Evolutionary conservation across 2,113 vertebrate genomes (phyloP), one percentile per base, ranked within the genome.

Genomic region (Rhineura floridana): DNA sequence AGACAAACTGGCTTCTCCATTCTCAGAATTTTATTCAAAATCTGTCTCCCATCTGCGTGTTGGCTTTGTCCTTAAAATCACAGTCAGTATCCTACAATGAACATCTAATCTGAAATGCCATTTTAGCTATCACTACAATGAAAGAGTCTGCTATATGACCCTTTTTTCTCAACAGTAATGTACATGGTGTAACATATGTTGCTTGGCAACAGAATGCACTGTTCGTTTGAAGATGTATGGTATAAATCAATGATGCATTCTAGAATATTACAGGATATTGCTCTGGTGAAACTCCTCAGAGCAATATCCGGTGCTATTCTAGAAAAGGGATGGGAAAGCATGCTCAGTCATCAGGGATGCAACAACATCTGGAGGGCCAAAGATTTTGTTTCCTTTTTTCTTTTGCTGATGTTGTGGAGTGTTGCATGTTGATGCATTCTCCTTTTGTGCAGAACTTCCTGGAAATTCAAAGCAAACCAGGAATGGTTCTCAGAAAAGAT

Each of bases 1-100:
- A 97, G 96, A 97, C 96, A 96, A 97, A 94, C 94, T 96, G 96
- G 95, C 96, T 96, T 96, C 93, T 96, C 89, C 70, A 87, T 90
- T 93, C 91, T 91, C 90, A 95, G 93, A 93, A 92, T 95, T 94
- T 95, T 95, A 94, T 95, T 95, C 93, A 87, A 93, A 94, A 93
- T 93, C 95, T 97, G 93, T 95, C 77, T 93, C 96, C 96, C 96
- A 96, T 96, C 97, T 97, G 96, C 94, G 93, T 94, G 86, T 95
- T 95, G 95, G 91, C 93, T 96, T 96, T 95, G 95, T 91, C 95
- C 94, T 95, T 92, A 88, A 90, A 93, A 59, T 88, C 92, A 93
- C 84, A 92, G 77, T 83, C 93, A 94, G 86, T 88, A 85, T 87
- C 82, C 94, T 92, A 83, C 91, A 91, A 77, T 95, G 93, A 94